phyloP scores from a whole-genome alignment of 2,113 vertebrate genomes.

The Arothron firmamentum region DNA sequence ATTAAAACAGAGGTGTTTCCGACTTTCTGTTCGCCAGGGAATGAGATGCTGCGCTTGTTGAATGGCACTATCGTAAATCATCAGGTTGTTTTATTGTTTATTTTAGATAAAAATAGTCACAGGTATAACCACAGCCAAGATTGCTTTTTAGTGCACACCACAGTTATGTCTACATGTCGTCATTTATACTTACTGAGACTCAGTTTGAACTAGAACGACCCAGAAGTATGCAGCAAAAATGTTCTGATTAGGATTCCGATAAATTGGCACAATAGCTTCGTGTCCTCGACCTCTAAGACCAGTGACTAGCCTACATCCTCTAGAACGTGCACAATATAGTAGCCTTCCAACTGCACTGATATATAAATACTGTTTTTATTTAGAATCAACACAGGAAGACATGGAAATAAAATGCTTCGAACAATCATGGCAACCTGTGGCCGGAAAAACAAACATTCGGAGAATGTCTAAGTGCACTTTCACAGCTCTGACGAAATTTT shows the following conservation, averaged over 20 bases:
- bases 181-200: neutral
- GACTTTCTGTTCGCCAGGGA: neutral
- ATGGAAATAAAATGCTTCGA: constrained; percentile 55
- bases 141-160: neutral
- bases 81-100: neutral
- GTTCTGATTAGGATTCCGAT: constrained; percentile 9
- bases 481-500: constrained; percentile 65
- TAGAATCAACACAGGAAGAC: constrained; percentile 70
- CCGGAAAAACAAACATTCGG: constrained; percentile 66
- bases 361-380: constrained; percentile 66
- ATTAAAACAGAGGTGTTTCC: neutral
- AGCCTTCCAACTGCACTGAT: constrained; percentile 30
- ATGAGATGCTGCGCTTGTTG: neutral
- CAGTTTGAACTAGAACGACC: constrained; percentile 1
- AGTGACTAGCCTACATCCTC: constrained; percentile 29
- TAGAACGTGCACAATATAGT: constrained; percentile 11
- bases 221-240: constrained; percentile 9
- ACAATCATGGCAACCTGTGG: constrained; percentile 59
- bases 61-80: neutral
- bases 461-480: constrained; percentile 79
- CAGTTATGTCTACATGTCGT: neutral
- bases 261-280: constrained; percentile 36
- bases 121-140: constrained; percentile 3
- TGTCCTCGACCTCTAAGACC: constrained; percentile 8
- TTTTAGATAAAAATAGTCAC: neutral